Evolutionary conservation across 2,888 invertebrate genomes (phyloP).

Genomic region (Anagyrus pseudococci): DNA sequence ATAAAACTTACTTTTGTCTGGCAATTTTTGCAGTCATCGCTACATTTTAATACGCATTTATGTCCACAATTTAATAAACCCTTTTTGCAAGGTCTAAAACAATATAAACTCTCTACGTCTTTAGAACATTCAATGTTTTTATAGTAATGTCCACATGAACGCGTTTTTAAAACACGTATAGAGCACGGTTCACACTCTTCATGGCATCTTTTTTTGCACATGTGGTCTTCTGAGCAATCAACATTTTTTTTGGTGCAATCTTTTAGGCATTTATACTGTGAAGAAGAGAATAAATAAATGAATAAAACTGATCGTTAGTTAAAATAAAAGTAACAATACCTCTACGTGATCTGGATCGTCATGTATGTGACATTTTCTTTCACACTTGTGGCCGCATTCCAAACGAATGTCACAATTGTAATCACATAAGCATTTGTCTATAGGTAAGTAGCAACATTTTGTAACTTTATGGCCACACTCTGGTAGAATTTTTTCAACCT

Average conservation of each 20-base stretch:
- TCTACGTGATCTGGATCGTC: constrained; percentile 20
- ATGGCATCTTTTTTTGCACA: not conserved
- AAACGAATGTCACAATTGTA: constrained; percentile 16
- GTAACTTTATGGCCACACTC: constrained; percentile 9
- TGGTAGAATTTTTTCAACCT: not conserved
- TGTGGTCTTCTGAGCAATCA: not conserved
- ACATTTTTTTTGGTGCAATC: not conserved
- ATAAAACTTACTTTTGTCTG: not conserved
- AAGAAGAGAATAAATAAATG: not conserved
- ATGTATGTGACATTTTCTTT: constrained; percentile 5
- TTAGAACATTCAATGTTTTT: not conserved
- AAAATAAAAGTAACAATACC: not conserved
- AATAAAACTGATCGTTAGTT: not conserved
- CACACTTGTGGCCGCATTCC: constrained; percentile 15
- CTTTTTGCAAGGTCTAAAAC: not conserved
- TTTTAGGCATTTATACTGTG: constrained; percentile 3
- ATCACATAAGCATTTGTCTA: constrained; percentile 4
- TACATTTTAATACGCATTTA: not conserved
- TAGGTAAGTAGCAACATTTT: constrained; percentile 2
- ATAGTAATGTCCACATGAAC: constrained; percentile 8
- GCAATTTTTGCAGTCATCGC: not conserved
- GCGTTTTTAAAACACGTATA: not conserved
- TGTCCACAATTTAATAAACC: not conserved
- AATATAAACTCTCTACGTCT: not conserved
- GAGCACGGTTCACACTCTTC: not conserved